phyloP scores from a whole-genome alignment of 2,113 vertebrate genomes.

The Plotosus lineatus region DNA sequence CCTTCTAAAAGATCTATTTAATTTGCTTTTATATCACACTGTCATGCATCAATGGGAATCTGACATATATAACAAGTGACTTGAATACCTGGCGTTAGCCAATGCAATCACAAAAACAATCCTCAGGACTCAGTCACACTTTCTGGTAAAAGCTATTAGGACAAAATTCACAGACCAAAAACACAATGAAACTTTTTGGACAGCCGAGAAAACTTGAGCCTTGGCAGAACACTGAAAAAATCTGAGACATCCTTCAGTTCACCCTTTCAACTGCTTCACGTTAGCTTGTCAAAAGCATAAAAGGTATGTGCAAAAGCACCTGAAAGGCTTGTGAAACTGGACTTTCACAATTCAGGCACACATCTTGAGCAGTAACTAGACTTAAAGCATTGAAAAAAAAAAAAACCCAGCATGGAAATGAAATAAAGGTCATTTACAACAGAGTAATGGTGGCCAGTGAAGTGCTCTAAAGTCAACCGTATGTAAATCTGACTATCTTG shows the following conservation, averaged over 20 bases:
- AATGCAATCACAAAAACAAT: slow-evolving; percentile 7
- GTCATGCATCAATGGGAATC: not conserved
- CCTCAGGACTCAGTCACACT: not conserved
- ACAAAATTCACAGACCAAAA: slow-evolving; percentile 15
- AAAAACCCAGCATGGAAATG: not conserved
- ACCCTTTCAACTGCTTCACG: not conserved
- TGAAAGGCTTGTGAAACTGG: not conserved
- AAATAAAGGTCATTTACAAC: not conserved
- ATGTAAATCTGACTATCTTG: not conserved
- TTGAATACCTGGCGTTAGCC: slow-evolving; percentile 4
- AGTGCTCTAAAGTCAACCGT: not conserved
- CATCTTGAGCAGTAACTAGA: not conserved
- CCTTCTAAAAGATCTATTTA: not conserved
- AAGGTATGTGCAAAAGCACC: not conserved
- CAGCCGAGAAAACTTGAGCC: not conserved
- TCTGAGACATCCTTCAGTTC: slow-evolving; percentile 12
- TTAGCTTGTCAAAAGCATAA: not conserved
- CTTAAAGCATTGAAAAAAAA: not conserved
- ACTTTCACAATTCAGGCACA: not conserved
- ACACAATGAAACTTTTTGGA: slow-evolving; percentile 26
- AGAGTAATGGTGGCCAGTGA: not conserved
- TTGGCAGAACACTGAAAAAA: slow-evolving; percentile 14
- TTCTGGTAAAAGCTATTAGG: slow-evolving; percentile 19
- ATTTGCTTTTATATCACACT: not conserved
- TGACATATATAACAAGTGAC: not conserved